Evolutionary conservation across 2,797 vertebrate species (phyloP).

Genomic region (Varecia variegata): DNA sequence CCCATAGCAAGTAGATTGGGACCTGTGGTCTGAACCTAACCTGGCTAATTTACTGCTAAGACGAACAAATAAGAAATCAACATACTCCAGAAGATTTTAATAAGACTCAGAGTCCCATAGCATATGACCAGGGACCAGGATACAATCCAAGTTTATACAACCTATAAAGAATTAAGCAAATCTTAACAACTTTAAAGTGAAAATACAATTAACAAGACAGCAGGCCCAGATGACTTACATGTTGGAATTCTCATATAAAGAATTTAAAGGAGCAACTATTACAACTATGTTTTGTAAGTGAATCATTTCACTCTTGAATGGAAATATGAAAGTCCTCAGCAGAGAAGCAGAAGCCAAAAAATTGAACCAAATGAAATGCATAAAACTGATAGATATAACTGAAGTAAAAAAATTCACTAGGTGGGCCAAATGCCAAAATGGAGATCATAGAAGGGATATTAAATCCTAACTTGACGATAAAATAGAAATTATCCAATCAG

Average conservation of each 20-base stretch:
- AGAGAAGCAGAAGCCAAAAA: not conserved
- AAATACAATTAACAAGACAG: not conserved
- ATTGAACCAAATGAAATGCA: not conserved
- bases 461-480: not conserved
- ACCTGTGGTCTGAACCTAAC: not conserved
- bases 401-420: not conserved
- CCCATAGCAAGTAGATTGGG: not conserved
- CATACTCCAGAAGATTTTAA: not conserved
- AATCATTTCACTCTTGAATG: not conserved
- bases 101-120: not conserved
- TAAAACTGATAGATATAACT: not conserved
- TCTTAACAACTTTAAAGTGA: not conserved
- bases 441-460: not conserved
- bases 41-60: not conserved
- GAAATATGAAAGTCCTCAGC: not conserved
- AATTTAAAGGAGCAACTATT: not conserved
- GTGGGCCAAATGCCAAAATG: not conserved
- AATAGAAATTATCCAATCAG: not conserved
- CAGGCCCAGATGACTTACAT: not conserved
- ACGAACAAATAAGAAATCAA: not conserved
- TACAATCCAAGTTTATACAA: not conserved
- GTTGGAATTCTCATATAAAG: not conserved
- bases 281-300: not conserved
- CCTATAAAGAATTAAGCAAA: not conserved
- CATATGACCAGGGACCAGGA: not conserved